Conservation (phyloP, 2,113 vertebrate species). For the Phrynocephalus versicolor region DNA sequence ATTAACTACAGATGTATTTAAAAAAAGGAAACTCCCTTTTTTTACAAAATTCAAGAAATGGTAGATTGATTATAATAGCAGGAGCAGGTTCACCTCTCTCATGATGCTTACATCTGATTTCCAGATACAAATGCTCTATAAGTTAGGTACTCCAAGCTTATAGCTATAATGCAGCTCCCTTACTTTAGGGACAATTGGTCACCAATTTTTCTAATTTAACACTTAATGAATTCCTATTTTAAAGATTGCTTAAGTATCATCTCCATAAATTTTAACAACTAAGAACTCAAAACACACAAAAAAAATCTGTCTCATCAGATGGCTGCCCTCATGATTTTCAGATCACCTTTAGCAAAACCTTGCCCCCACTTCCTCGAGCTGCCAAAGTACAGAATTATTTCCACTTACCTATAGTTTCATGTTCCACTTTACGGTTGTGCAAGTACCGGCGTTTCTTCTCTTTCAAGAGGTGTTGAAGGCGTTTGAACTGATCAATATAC, state of each 20-base stretch:
- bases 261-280: not conserved
- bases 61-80: not conserved
- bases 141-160: not conserved
- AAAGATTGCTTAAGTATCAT: not conserved
- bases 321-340: not conserved
- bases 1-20: not conserved
- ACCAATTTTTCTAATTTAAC: not conserved
- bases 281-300: not conserved
- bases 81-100: not conserved
- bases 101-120: not conserved
- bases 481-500: conserved; percentile 98
- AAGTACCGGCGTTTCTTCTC: conserved; percentile 93
- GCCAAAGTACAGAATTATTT: rapidly evolving
- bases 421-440: conserved; percentile 89
- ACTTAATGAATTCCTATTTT: not conserved
- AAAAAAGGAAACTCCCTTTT: not conserved
- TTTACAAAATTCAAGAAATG: not conserved
- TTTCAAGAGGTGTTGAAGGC: conserved; percentile 94
- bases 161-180: not conserved
- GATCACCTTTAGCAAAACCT: not conserved
- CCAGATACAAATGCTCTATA: not conserved
- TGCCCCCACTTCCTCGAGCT: rapidly evolving
- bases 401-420: conserved; percentile 85
- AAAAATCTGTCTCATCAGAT: conserved; percentile 4
- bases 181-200: not conserved